A percentile compares a stretch with the other conserved stretches of the same genome.
Conservation (phyloP, 2,113 vertebrate genomes). For the Poecilia latipinna region DNA sequence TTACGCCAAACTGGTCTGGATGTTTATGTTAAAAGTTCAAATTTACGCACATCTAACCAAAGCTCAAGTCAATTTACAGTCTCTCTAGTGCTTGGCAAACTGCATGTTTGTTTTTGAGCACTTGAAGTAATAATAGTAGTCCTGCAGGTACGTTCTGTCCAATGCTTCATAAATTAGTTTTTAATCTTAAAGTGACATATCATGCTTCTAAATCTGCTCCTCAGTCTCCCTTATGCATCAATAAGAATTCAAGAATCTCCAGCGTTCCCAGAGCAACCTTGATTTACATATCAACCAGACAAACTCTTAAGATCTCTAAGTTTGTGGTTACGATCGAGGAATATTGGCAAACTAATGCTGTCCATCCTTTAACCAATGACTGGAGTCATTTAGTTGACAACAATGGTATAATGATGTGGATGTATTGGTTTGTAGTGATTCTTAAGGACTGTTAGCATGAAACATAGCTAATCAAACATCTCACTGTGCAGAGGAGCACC, state of each 20-base stretch:
- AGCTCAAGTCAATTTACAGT: no score
- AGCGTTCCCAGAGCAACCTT: background rate
- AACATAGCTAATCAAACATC: slow-evolving; percentile 21
- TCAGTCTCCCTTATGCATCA: background rate
- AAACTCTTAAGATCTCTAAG: slow-evolving; percentile 10
- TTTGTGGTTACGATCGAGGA: background rate
- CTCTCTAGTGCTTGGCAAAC: no score
- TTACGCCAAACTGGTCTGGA: no score
- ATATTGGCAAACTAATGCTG: background rate
- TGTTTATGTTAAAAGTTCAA: no score
- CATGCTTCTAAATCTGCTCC: background rate
- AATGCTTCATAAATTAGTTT: background rate
- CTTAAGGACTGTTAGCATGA: slow-evolving; percentile 7
- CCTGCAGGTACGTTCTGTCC: background rate
- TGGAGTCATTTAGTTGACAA: slow-evolving; percentile 23
- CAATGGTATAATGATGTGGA: slow-evolving; percentile 11
- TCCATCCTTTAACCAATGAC: slow-evolving; percentile 8
- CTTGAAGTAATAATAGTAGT: no score
- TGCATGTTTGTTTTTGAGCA: background rate
- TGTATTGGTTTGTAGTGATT: slow-evolving; percentile 30
- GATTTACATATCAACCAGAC: background rate
- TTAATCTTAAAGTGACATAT: no score
- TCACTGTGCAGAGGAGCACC: background rate
- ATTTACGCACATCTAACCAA: no score
- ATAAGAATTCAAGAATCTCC: slow-evolving; percentile 6